Conservation (phyloP, 2,797 vertebrate genomes). For the Amniataba percoides region DNA sequence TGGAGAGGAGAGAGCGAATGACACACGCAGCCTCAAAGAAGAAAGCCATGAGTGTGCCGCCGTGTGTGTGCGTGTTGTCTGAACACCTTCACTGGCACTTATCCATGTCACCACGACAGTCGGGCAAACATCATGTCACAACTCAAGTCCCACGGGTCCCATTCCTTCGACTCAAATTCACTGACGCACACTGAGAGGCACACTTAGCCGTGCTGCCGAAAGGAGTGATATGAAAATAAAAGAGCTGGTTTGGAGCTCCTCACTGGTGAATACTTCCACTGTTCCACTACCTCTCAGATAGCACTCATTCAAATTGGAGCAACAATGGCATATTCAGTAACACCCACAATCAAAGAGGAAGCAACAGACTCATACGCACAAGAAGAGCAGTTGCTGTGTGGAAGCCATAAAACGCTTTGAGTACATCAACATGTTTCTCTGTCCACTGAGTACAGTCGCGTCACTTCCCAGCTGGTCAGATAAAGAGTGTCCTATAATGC, state of each 20-base stretch:
- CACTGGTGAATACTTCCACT: constrained; percentile 1
- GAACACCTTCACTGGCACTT: constrained; percentile 42
- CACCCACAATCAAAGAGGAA: constrained; percentile 34
- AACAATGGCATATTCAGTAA: constrained; percentile 24
- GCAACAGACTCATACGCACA: constrained; percentile 5
- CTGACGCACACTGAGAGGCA: neutral
- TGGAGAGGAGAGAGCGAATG: constrained; percentile 73
- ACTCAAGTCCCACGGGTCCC: neutral
- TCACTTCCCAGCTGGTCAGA: constrained; percentile 20
- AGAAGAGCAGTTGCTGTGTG: constrained; percentile 15
- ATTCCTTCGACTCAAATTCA: neutral
- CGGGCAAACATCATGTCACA: neutral
- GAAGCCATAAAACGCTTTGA: constrained; percentile 5
- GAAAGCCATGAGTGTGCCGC: constrained; percentile 72
- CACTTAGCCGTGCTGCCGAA: neutral
- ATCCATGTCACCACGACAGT: constrained; percentile 5
- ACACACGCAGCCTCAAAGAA: constrained; percentile 77
- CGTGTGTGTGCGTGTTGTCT: neutral
- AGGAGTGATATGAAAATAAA: constrained; percentile 5
- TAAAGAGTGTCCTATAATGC: neutral
- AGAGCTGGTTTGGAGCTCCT: neutral
- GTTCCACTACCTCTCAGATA: constrained; percentile 15
- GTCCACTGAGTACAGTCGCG: neutral
- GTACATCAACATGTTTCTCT: constrained; percentile 9
- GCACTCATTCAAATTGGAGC: constrained; percentile 54